Base-by-base conservation (phyloP, 1,140 invertebrate genomes). In the Cecropterus lyciades region DNA sequence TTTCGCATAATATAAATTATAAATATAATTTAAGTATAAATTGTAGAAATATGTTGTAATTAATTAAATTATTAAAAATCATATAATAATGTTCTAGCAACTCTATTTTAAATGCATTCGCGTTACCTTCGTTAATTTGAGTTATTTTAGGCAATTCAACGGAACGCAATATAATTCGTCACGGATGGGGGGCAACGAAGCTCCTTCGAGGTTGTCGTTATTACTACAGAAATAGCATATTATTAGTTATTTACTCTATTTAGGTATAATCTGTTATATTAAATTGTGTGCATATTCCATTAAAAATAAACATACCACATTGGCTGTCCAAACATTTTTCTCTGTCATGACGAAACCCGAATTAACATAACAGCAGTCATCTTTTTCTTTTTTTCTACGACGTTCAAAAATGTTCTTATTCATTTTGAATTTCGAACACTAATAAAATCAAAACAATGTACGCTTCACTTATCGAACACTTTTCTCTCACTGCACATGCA, bases 311-410 rank as follows among this genome's bases (percentile, higher is more conserved):
- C 66, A 33, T 51, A 81, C 79, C 79, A 73, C 71, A 59, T 66
- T 43, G 15, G 60, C 24, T 37, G 63, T 65, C 68, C 70, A 60
- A 24, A 71, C 45, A 70, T 65, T 70, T 70, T 75, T 77, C 42
- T 81, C 79, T n/a, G 76, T 70, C 57, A 75, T 60, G 33, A 77
- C 76, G 59, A 77, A 81, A 11, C 70, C 79, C 46, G 67, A 69
- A 55, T 81, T 81, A 33, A 70, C 59, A 55, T 77, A 81, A 20
- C 65, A 67, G 56, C 69, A 49, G 17, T 65, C 68, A 37, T 77
- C 70, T n/a, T n/a, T n/a, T 27, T 67, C 59, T 16, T 73, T 40
- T 63, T 68, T 73, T 65, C 70, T 73, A 40, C 65, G 49, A 8
- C 65, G 17, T 16, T 46, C 70, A 30, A 62, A 62, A 43, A 48